Percentiles rank a stretch among this genome's conserved stretches.
Evolutionary conservation across 2,797 vertebrate species (phyloP).

Genomic region (Microhierax caerulescens): DNA sequence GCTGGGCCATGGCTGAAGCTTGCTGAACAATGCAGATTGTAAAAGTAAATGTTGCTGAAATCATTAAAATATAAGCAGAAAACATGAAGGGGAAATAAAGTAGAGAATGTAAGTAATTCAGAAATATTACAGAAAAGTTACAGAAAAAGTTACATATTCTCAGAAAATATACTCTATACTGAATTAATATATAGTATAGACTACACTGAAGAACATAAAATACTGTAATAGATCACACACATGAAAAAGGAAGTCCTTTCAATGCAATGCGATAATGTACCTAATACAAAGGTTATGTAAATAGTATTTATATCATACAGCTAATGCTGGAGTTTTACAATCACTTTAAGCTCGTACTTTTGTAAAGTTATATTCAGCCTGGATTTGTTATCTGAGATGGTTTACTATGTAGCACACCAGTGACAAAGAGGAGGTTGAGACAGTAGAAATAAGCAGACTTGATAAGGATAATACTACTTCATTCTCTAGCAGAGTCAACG

Average conservation of each 20-base stretch:
- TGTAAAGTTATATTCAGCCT: background rate
- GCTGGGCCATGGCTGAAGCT: background rate
- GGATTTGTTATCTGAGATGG: background rate
- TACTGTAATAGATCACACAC: background rate
- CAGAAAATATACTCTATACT: background rate
- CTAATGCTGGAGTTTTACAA: background rate
- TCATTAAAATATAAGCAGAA: background rate
- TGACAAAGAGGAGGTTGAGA: background rate
- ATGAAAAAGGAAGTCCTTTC: background rate
- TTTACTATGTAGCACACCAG: background rate
- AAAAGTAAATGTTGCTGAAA: background rate
- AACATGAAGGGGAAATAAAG: background rate
- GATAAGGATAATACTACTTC: background rate
- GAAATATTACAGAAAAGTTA: background rate
- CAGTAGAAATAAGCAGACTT: background rate
- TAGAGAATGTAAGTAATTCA: background rate
- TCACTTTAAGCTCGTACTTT: background rate
- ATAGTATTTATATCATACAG: background rate
- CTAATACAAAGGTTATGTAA: background rate
- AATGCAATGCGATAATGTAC: background rate
- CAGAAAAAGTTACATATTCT: background rate
- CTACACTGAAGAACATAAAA: background rate
- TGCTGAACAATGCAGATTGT: background rate
- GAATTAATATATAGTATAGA: background rate
- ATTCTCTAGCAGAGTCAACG: background rate